phyloP scores from a whole-genome alignment of 2,113 vertebrate genomes.

The Oceanites oceanicus region DNA sequence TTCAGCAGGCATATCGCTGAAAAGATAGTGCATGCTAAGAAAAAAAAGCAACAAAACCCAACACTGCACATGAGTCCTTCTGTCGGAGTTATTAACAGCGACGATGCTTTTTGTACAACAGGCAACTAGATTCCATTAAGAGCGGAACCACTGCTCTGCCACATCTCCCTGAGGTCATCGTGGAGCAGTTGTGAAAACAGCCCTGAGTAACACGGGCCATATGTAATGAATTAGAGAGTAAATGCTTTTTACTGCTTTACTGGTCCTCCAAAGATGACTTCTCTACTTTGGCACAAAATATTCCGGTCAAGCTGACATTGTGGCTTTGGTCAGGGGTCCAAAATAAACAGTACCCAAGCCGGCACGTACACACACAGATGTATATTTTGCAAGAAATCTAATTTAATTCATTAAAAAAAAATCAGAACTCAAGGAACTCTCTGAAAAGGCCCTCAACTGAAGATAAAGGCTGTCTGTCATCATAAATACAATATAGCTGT shows the following conservation, averaged over 20 bases:
- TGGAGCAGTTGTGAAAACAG: background rate
- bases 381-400: background rate
- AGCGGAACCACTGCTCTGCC: background rate
- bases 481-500: background rate
- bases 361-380: background rate
- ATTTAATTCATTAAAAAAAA: background rate
- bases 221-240: background rate
- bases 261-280: background rate
- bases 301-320: background rate
- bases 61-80: background rate
- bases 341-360: background rate
- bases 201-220: background rate
- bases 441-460: background rate
- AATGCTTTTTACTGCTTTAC: background rate
- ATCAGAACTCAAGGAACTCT: background rate
- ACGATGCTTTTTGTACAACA: background rate
- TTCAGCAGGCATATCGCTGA: constrained; percentile 34
- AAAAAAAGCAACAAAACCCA: background rate
- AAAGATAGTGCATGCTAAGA: background rate
- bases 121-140: background rate
- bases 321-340: background rate
- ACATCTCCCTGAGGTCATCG: background rate
- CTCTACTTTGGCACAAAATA: background rate
- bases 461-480: constrained; percentile 35
- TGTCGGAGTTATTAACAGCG: background rate